phyloP scores from a whole-genome alignment of 2,113 vertebrate genomes.

The Ellobius talpinus region DNA sequence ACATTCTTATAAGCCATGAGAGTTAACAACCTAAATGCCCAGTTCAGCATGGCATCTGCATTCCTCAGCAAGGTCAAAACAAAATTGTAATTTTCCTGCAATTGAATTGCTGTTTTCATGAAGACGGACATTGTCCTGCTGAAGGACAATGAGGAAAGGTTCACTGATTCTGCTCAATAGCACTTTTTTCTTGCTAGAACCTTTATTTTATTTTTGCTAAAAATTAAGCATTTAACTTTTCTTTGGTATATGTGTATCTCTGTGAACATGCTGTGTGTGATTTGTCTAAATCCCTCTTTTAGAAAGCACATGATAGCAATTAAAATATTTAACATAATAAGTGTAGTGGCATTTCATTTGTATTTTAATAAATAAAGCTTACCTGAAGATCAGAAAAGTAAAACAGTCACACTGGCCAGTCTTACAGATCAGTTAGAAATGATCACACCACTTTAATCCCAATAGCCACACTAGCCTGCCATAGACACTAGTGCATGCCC shows the following conservation, averaged over 20 bases:
- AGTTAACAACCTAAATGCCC: background rate
- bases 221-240: background rate
- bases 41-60: background rate
- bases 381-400: too few species aligned
- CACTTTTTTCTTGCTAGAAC: background rate
- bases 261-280: rapidly evolving
- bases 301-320: background rate
- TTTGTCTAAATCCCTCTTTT: background rate
- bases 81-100: background rate
- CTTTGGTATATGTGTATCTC: background rate
- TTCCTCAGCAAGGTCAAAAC: background rate
- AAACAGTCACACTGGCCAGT: too few species aligned
- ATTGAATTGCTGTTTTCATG: background rate
- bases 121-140: background rate
- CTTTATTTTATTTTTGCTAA: background rate
- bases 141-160: background rate
- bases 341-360: too few species aligned
- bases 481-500: too few species aligned
- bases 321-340: background rate
- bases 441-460: too few species aligned
- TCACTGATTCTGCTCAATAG: background rate
- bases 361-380: too few species aligned
- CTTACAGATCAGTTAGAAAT: too few species aligned
- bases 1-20: background rate
- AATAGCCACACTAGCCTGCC: too few species aligned